Evolutionary conservation across 1,140 invertebrate genomes (phyloP).

Genomic region (Macrocentrus cingulum): DNA sequence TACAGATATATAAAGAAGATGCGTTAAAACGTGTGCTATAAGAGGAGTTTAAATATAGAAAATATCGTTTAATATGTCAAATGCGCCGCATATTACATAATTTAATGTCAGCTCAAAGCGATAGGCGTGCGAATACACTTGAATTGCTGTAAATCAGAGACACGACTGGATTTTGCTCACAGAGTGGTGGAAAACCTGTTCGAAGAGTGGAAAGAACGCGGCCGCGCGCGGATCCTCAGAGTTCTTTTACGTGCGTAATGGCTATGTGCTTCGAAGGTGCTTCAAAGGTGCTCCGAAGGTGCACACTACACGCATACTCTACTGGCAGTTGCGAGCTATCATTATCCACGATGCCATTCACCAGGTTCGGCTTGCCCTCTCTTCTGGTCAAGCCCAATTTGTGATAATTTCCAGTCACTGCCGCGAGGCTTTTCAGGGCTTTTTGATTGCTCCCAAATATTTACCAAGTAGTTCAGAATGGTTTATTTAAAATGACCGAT

Average conservation of each 20-base stretch:
- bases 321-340: no score
- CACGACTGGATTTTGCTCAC: constrained; percentile 3
- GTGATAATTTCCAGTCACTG: no score
- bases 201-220: constrained; percentile 3
- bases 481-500: no score
- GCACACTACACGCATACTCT: no score
- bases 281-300: no score
- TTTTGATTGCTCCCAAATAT: no score
- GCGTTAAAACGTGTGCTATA: neutral
- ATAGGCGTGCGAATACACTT: constrained; percentile 12
- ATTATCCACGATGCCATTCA: no score
- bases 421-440: no score
- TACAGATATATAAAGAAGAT: neutral
- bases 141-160: constrained; percentile 16
- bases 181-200: constrained; percentile 18
- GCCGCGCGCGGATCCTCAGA: neutral
- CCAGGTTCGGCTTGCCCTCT: no score
- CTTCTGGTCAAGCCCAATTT: no score
- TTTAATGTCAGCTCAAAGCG: constrained; percentile 6
- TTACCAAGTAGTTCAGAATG: no score
- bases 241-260: constrained; percentile 3
- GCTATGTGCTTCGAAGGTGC: neutral
- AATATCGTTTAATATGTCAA: constrained; percentile 5
- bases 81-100: constrained; percentile 4
- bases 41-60: neutral